Evolutionary conservation across 2,888 invertebrate species (phyloP).

Genomic region (Eurytoma adleriae): DNA sequence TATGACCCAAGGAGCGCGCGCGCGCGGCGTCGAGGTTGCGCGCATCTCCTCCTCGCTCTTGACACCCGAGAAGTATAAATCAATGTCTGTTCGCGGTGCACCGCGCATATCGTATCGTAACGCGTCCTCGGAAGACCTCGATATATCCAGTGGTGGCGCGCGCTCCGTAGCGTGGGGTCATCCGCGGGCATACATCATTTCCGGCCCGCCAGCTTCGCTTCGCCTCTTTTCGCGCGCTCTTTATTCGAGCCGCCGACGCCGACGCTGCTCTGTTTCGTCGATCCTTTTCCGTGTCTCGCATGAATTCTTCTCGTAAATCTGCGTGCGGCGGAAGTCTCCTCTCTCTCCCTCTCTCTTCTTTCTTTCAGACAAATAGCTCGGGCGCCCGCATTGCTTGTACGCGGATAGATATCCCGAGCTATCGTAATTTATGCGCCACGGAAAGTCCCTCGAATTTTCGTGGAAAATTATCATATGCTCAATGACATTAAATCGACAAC

Average conservation of each 20-base stretch:
- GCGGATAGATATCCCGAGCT: not conserved
- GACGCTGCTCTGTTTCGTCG: constrained; percentile 33
- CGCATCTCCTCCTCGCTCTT: constrained; percentile 52
- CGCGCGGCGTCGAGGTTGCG: not conserved
- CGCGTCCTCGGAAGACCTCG: constrained; percentile 24
- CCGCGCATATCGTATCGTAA: constrained; percentile 63
- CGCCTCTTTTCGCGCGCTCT: constrained; percentile 30
- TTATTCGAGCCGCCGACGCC: constrained; percentile 14
- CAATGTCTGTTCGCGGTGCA: constrained; percentile 66
- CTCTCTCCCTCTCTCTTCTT: not conserved
- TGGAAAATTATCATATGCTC: not conserved
- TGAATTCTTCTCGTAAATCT: constrained; percentile 51
- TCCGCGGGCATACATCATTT: constrained; percentile 65
- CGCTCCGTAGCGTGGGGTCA: constrained; percentile 57
- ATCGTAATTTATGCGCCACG: constrained; percentile 1
- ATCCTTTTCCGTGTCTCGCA: constrained; percentile 52
- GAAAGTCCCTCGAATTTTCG: not conserved
- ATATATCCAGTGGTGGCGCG: constrained; percentile 1
- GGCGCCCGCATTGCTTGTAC: constrained; percentile 6
- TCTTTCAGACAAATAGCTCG: not conserved
- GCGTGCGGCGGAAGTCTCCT: constrained; percentile 13
- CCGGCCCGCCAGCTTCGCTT: constrained; percentile 48
- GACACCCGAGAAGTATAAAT: constrained; percentile 65
- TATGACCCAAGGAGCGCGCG: not conserved
- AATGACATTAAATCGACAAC: not conserved